These are phyloP conservation scores for Busseola fusca DNA, from an alignment of 2,888 invertebrate genomes.

Conservation along the genomic window DNA sequence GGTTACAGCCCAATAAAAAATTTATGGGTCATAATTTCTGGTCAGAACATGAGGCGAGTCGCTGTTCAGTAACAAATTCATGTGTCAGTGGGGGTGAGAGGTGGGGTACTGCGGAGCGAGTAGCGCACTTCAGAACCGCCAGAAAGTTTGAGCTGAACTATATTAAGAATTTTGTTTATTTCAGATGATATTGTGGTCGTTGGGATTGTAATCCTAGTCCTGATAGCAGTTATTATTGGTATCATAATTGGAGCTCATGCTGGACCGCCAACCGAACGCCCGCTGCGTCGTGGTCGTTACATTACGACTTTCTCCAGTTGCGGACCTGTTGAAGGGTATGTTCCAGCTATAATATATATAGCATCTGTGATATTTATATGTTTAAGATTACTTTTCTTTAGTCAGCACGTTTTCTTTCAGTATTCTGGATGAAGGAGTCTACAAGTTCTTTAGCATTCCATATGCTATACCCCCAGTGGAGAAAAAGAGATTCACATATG, in stretches of 20 bases:
- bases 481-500: constrained; percentile 92
- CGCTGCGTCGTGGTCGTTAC: constrained; percentile 92
- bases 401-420: constrained; percentile 75
- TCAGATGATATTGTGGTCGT: constrained; percentile 89
- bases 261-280: constrained; percentile 87
- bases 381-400: constrained; percentile 1
- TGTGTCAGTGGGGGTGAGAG: background rate
- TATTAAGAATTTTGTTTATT: constrained; percentile 17
- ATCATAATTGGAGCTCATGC: constrained; percentile 89
- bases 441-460: constrained; percentile 94
- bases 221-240: constrained; percentile 91
- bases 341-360: constrained; percentile 16
- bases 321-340: constrained; percentile 93
- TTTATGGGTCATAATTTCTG: background rate
- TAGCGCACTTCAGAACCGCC: background rate
- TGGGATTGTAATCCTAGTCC: constrained; percentile 89
- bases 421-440: constrained; percentile 93
- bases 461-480: constrained; percentile 93
- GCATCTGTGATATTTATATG: background rate
- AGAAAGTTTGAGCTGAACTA: background rate
- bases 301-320: constrained; percentile 93
- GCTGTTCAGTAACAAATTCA: background rate
- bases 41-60: background rate
- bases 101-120: background rate
- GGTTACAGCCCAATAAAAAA: background rate